Base-by-base conservation (phyloP, 64 coral and sea anemone genomes). In the Stichodactyla mertensii region DNA sequence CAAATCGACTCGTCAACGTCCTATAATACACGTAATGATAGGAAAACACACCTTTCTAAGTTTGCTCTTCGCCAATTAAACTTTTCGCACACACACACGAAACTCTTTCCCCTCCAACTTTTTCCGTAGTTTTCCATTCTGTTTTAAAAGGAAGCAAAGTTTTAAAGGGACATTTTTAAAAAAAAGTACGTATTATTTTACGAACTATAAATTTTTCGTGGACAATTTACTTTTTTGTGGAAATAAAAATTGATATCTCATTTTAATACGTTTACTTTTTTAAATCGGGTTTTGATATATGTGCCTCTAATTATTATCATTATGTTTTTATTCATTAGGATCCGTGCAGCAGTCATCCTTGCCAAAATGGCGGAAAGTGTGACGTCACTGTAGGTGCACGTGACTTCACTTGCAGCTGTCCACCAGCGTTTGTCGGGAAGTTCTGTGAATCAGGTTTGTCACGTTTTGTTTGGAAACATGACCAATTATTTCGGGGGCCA, bases 361-460 rank as follows among this genome's bases (percentile, higher is more conserved):
- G 78, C 20, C 78, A 81, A 81, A 81, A 81, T 81, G 78, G 78
- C 36, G 78, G 78, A 16, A 81, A 81, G 54, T 81, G 78, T 81
- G 19, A 18, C 78, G 20, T 55, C 78, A 55, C 23, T 7, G 53
- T 52, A 19, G 78, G 78, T 19, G 20, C 51, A 81, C 78, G 78
- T 81, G 51, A 81, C 16, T 53, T 81, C 51, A 81, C 78, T 53
- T 81, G 78, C 78, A 55, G 5, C 51, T 81, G 78, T 55, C 0
- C 52, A 55, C 78, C 19, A 28, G 9, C 7, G 53, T 81, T 81
- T 55, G 19, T 4, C 1, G 78, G 78, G 16, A 81, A 52, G 15
- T 55, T 18, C 45, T 81, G 78, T 20, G 51, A 81, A 81, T 8
- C 51, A 22, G 53, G 78, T 81, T 74, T 28, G 69, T 74, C 9